Conservation (phyloP, 2,113 vertebrate species). For the Engraulis encrasicolus region DNA sequence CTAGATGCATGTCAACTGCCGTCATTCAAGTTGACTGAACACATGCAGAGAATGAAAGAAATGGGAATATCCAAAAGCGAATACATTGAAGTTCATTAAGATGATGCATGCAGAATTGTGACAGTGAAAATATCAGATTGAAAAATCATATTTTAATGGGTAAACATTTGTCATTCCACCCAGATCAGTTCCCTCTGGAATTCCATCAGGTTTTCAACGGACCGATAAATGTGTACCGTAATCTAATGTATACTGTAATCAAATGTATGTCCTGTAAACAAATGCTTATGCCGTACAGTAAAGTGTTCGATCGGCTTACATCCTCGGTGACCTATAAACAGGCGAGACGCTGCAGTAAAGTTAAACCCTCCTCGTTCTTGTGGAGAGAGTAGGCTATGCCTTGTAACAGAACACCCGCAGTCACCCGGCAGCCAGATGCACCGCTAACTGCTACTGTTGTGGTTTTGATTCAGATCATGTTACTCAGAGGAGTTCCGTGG, state of each 20-base stretch:
- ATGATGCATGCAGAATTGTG: not conserved
- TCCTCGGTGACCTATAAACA: not conserved
- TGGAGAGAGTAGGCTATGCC: not conserved
- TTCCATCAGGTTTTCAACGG: not conserved
- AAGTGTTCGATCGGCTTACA: not conserved
- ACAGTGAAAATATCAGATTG: not conserved
- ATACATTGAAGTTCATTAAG: not conserved
- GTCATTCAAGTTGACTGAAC: not conserved
- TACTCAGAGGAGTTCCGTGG: not conserved
- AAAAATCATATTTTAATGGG: not conserved
- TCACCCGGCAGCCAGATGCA: no score
- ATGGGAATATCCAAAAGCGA: not conserved
- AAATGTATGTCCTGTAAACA: no score
- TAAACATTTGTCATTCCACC: not conserved
- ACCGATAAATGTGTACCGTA: not conserved
- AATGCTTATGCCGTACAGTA: no score
- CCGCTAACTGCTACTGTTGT: not conserved
- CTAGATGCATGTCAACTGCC: no score
- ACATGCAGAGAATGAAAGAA: not conserved
- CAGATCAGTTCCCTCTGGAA: not conserved
- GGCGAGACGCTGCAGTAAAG: not conserved
- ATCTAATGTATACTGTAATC: no score
- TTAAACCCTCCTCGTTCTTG: not conserved
- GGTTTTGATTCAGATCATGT: not conserved
- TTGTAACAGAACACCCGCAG: not conserved